phyloP scores from a whole-genome alignment of 2,113 vertebrate species.

The Origma solitaria region DNA sequence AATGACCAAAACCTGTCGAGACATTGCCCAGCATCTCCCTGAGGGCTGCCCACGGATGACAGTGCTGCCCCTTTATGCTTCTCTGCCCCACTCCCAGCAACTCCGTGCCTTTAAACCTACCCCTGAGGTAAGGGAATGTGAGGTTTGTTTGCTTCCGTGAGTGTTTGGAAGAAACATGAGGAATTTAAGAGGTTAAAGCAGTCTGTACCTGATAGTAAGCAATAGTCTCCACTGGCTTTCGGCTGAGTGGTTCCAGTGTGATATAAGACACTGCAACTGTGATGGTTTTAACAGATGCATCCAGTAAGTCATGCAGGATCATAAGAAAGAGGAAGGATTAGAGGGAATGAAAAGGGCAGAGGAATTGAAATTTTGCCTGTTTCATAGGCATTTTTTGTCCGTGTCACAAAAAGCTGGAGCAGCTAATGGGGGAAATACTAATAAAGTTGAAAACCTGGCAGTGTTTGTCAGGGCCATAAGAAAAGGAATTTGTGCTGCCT shows the following conservation, averaged over 20 bases:
- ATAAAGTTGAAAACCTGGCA: not conserved
- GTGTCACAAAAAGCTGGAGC: not conserved
- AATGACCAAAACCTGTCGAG: constrained; percentile 89
- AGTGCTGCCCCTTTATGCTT: constrained; percentile 90
- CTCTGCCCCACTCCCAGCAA: constrained; percentile 87
- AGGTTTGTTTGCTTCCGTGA: not conserved
- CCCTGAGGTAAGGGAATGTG: constrained; percentile 76
- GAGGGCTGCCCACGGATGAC: constrained; percentile 80
- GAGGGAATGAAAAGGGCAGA: not conserved
- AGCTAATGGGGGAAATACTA: not conserved
- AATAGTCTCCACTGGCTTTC: not conserved
- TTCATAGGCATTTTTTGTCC: not conserved
- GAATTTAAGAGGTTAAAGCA: not conserved
- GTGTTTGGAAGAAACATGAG: not conserved
- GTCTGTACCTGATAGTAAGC: not conserved
- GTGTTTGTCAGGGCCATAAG: not conserved
- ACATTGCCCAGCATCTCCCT: constrained; percentile 88
- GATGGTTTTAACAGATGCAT: not conserved
- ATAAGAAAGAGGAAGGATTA: not conserved
- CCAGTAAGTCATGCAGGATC: not conserved
- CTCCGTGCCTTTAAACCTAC: constrained; percentile 88
- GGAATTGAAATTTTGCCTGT: not conserved
- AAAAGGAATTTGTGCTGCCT: not conserved
- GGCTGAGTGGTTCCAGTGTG: not conserved
- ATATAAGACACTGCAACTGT: not conserved